Evolutionary conservation across 2,113 vertebrate species (phyloP).

Genomic region (Prochilodus magdalenae): DNA sequence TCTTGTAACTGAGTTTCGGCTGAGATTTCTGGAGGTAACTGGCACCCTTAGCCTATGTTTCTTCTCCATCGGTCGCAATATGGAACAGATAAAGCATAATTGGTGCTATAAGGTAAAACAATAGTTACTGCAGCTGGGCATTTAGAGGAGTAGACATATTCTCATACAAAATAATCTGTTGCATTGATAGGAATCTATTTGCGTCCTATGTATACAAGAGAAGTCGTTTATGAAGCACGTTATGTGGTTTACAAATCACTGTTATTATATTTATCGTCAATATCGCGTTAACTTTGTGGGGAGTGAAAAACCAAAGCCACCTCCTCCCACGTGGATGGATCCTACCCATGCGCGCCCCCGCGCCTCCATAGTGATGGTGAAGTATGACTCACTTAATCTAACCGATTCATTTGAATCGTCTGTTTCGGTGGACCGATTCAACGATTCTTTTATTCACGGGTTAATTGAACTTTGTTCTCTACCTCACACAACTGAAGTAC

Average conservation of each 20-base stretch:
- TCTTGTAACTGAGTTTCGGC: neutral
- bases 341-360: conserved; percentile 26
- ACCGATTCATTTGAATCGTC: neutral
- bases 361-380: conserved; percentile 7
- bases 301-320: neutral
- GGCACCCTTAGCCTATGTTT: too few relatives aligned
- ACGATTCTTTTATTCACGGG: neutral
- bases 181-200: too few relatives aligned
- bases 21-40: neutral
- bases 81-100: too few relatives aligned
- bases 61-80: too few relatives aligned
- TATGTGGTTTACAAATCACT: neutral
- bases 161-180: too few relatives aligned
- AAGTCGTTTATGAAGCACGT: too few relatives aligned
- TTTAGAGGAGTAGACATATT: too few relatives aligned
- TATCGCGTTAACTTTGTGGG: neutral
- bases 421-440: neutral
- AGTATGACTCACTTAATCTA: neutral
- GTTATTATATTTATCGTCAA: neutral
- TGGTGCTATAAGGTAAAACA: too few relatives aligned
- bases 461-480: neutral
- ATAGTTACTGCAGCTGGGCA: too few relatives aligned
- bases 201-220: too few relatives aligned
- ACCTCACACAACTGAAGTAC: too few relatives aligned
- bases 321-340: conserved; percentile 41